phyloP scores from a whole-genome alignment of 2,797 vertebrate species.

The Poecile montanus region DNA sequence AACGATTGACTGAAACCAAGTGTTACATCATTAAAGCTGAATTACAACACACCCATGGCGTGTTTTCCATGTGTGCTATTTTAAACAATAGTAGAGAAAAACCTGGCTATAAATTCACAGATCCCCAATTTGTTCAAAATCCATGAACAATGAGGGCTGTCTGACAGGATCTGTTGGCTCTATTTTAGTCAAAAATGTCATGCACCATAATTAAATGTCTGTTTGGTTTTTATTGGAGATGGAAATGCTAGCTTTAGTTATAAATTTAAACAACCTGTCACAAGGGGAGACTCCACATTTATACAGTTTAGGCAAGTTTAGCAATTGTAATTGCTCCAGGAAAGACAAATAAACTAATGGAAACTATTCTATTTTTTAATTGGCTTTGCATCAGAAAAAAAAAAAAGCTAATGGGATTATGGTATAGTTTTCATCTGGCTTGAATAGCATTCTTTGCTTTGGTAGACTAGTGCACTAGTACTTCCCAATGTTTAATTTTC shows the following conservation, averaged over 20 bases:
- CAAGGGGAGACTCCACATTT: constrained; percentile 66
- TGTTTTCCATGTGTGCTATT: constrained; percentile 82
- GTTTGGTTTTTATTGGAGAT: constrained; percentile 73
- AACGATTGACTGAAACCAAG: constrained; percentile 79
- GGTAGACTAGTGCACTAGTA: background rate
- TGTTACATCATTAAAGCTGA: constrained; percentile 85
- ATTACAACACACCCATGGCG: constrained; percentile 72
- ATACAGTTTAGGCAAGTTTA: constrained; percentile 67
- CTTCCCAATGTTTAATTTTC: background rate
- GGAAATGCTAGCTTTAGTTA: constrained; percentile 71
- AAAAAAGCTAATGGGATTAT: constrained; percentile 47
- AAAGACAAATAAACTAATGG: constrained; percentile 77
- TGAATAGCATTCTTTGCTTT: constrained; percentile 26
- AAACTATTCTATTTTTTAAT: constrained; percentile 70
- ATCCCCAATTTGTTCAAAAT: constrained; percentile 78
- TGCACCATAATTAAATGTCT: constrained; percentile 74
- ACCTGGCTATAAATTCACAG: constrained; percentile 81
- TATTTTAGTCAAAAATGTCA: constrained; percentile 82
- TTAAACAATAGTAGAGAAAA: constrained; percentile 80
- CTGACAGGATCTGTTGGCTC: constrained; percentile 82
- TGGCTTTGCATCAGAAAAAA: constrained; percentile 41
- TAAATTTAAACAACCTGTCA: constrained; percentile 80
- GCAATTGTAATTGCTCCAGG: constrained; percentile 72
- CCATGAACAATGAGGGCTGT: constrained; percentile 70
- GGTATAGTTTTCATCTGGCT: constrained; percentile 46